Evolutionary conservation across 2,888 invertebrate species (phyloP).

Genomic region (Acheta domesticus): DNA sequence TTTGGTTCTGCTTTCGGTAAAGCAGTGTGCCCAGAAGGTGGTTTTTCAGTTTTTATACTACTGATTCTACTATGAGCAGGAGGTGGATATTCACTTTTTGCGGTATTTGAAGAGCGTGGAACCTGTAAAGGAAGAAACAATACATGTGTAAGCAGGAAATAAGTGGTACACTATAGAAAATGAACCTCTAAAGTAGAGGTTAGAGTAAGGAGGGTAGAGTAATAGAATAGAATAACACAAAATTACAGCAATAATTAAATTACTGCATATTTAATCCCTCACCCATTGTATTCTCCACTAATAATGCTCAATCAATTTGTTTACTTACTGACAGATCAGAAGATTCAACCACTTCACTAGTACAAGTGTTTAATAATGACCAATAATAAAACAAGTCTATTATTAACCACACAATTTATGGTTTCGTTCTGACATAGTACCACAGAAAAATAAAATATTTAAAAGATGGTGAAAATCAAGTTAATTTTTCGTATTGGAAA

Average conservation of each 20-base stretch:
- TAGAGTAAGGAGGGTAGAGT: background rate
- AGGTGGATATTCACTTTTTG: constrained; percentile 50
- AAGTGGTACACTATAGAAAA: background rate
- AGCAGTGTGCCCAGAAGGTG: constrained; percentile 44
- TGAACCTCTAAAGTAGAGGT: too few relatives aligned
- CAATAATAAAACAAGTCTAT: too few relatives aligned
- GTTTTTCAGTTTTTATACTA: constrained; percentile 43
- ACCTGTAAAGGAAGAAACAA: constrained; percentile 41
- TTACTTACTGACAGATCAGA: too few relatives aligned
- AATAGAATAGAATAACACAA: too few relatives aligned
- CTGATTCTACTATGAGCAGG: constrained; percentile 48
- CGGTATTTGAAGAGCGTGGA: constrained; percentile 47
- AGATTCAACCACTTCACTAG: too few relatives aligned
- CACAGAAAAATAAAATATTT: too few relatives aligned
- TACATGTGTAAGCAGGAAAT: background rate
- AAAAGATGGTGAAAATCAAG: too few relatives aligned
- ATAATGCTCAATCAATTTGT: too few relatives aligned
- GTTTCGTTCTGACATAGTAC: too few relatives aligned
- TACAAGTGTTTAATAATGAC: too few relatives aligned
- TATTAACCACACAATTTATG: too few relatives aligned
- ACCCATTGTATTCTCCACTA: background rate
- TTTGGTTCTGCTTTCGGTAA: constrained; percentile 65
- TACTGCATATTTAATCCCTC: background rate
- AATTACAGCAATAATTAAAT: background rate
- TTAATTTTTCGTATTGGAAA: too few relatives aligned